These are phyloP conservation scores for Morphnarchus princeps DNA, from an alignment of 2,113 vertebrate species.

Conservation along the genomic window DNA sequence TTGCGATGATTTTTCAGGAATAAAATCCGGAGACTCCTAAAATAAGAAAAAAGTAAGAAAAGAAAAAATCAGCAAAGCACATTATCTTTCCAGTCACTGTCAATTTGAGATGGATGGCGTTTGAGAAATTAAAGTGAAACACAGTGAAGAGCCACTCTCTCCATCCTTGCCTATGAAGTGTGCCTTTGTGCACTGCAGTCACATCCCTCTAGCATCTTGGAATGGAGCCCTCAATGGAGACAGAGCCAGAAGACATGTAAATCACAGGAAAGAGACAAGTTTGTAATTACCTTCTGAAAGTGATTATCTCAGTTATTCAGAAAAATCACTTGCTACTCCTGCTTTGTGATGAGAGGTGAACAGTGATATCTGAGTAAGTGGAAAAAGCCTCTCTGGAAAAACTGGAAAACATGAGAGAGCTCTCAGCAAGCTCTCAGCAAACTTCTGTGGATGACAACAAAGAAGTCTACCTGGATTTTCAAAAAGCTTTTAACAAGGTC, in stretches of 20 bases:
- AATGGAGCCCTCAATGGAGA: not conserved
- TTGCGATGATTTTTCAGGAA: not conserved
- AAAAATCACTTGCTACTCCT: not conserved
- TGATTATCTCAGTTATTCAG: constrained; percentile 18
- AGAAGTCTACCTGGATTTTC: not conserved
- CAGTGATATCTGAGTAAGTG: not conserved
- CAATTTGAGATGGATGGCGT: not conserved
- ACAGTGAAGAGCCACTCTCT: not conserved
- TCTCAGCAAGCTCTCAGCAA: not conserved
- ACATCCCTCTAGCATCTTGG: not conserved
- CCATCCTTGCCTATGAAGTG: not conserved
- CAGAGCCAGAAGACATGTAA: not conserved
- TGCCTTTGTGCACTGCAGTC: not conserved
- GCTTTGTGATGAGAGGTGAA: not conserved
- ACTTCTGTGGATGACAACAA: not conserved
- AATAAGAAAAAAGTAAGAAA: not conserved
- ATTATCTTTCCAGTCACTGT: not conserved
- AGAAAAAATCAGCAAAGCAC: not conserved
- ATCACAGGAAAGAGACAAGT: constrained; percentile 5
- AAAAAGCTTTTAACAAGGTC: not conserved
- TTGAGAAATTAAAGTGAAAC: not conserved
- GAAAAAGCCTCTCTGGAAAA: not conserved
- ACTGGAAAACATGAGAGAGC: not conserved
- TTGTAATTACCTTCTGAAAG: constrained; percentile 24
- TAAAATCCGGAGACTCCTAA: not conserved